phyloP scores from a whole-genome alignment of 2,797 vertebrate species.

The Chelonia mydas region DNA sequence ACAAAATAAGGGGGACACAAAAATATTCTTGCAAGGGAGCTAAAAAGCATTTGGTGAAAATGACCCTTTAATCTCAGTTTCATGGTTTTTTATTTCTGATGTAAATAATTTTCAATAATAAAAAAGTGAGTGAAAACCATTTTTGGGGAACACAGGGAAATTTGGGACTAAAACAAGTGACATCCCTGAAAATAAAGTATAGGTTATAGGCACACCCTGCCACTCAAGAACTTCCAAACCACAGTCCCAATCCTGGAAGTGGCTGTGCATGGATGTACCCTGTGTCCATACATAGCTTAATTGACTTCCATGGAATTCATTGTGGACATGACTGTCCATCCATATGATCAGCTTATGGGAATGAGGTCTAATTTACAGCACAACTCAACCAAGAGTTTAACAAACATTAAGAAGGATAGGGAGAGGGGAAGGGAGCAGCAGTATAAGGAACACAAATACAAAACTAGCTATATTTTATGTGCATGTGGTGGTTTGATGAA shows the following conservation, averaged over 20 bases:
- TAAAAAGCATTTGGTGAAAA: background rate
- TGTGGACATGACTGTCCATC: background rate
- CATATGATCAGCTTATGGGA: background rate
- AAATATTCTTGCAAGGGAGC: background rate
- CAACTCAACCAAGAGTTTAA: background rate
- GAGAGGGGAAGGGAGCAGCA: background rate
- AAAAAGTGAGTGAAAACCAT: too few species aligned
- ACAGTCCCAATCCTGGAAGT: background rate
- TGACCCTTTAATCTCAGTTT: too few species aligned
- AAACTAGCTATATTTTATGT: background rate
- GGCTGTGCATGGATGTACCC: background rate
- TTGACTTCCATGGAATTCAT: background rate
- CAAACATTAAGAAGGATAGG: background rate
- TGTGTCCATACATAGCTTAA: background rate
- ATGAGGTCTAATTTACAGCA: background rate
- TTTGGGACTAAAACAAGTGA: background rate
- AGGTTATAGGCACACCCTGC: background rate
- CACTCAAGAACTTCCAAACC: background rate
- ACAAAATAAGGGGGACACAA: background rate
- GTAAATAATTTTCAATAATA: too few species aligned
- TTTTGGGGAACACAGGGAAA: background rate
- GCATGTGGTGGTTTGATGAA: background rate
- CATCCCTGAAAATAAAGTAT: background rate
- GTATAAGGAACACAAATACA: background rate
- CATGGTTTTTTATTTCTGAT: too few species aligned